Conservation (phyloP, 2,113 vertebrate species). For the Asarcornis scutulata region DNA sequence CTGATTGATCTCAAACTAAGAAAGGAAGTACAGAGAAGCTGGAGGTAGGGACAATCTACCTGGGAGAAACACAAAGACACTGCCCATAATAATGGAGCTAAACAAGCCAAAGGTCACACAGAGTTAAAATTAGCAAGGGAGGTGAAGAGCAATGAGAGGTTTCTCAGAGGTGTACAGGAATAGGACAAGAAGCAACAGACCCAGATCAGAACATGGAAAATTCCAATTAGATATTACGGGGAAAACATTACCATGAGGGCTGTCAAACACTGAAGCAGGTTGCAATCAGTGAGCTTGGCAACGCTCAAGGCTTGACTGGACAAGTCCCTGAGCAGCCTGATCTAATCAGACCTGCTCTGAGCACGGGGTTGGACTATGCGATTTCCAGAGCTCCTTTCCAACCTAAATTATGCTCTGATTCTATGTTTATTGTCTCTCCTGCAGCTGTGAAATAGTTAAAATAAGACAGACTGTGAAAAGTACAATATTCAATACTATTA, state of each 20-base stretch:
- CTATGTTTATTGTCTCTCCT: background rate
- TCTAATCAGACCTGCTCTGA: background rate
- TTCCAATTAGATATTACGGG: background rate
- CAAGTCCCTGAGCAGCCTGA: background rate
- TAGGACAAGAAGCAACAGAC: background rate
- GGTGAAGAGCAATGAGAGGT: background rate
- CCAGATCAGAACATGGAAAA: background rate
- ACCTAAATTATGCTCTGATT: background rate
- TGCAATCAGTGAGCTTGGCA: background rate
- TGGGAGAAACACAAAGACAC: background rate
- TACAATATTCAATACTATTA: background rate
- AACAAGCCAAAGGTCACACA: background rate
- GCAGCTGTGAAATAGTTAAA: background rate
- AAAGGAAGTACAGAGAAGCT: background rate
- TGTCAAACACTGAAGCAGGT: background rate
- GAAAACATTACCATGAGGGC: background rate
- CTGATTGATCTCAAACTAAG: background rate
- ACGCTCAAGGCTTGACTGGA: background rate
- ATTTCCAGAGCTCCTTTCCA: background rate
- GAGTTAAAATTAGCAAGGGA: background rate
- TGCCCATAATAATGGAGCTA: background rate
- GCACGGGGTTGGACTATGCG: accelerated
- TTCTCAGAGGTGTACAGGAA: background rate
- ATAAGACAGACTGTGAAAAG: background rate
- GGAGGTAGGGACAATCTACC: background rate